Evolutionary conservation across 2,888 invertebrate species (phyloP).

Genomic region (Phyllotreta cruciferae): DNA sequence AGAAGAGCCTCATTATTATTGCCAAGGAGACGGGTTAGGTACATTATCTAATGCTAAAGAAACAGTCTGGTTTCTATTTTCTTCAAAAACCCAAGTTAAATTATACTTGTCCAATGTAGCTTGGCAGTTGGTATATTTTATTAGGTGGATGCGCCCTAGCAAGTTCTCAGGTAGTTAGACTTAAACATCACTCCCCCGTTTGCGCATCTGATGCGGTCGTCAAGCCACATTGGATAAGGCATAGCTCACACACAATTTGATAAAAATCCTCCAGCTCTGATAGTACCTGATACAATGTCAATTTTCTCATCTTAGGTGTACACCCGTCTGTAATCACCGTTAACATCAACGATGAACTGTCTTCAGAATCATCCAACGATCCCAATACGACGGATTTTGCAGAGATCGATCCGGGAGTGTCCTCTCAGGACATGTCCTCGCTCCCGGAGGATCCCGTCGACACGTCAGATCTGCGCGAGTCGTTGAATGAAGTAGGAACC

Average conservation of each 20-base stretch:
- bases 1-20: conserved; percentile 58
- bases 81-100: too few relatives aligned
- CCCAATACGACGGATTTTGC: conserved; percentile 47
- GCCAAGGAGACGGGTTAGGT: conserved; percentile 60
- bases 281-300: too few relatives aligned
- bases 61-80: too few relatives aligned
- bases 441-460: conserved; percentile 44
- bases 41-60: too few relatives aligned
- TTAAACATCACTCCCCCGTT: too few relatives aligned
- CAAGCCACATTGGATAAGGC: neutral
- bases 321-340: conserved; percentile 56
- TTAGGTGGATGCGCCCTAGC: too few relatives aligned
- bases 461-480: conserved; percentile 5
- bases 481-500: conserved; percentile 8
- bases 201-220: too few relatives aligned
- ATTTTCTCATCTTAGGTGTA: conserved; percentile 48
- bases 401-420: conserved; percentile 46
- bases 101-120: too few relatives aligned
- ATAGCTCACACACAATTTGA: neutral
- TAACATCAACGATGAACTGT: conserved; percentile 50
- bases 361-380: conserved; percentile 39
- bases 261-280: conserved; percentile 3
- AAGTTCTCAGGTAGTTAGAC: too few relatives aligned
- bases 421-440: conserved; percentile 45
- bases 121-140: too few relatives aligned